Evolutionary conservation across 1,140 invertebrate species (phyloP).

Genomic region (Lepidostoma basale): DNA sequence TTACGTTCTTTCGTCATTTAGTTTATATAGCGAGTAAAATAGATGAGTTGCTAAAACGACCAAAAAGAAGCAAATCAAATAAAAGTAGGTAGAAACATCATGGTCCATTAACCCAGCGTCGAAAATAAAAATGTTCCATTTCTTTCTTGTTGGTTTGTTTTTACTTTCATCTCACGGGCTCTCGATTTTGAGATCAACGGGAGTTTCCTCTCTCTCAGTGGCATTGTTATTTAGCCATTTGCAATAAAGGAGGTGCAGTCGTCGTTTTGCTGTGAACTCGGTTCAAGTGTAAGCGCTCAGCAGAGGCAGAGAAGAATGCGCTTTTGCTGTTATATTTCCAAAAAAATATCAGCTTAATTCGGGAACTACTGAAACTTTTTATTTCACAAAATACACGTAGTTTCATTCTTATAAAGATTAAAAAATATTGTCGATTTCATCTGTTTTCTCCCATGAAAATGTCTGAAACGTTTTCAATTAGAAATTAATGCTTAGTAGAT

Average conservation of each 20-base stretch:
- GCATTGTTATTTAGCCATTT: slow-evolving; percentile 20
- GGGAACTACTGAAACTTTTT: background rate
- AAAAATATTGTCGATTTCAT: background rate
- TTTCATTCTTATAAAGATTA: background rate
- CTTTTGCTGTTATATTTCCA: too few species aligned
- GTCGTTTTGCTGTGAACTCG: background rate
- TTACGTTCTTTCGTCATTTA: slow-evolving; percentile 1
- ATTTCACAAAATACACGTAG: background rate
- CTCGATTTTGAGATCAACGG: slow-evolving; percentile 7
- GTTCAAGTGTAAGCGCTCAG: background rate
- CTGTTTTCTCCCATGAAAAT: background rate
- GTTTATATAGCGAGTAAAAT: slow-evolving; percentile 45
- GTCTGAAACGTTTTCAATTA: too few species aligned
- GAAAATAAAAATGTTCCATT: slow-evolving; percentile 40
- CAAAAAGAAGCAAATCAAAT: slow-evolving; percentile 37
- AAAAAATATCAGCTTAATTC: too few species aligned
- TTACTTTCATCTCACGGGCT: slow-evolving; percentile 18
- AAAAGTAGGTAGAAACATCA: slow-evolving; percentile 41
- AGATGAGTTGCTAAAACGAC: slow-evolving; percentile 43
- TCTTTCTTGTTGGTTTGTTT: slow-evolving; percentile 25
- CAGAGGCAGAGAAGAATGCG: too few species aligned
- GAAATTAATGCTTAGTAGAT: too few species aligned
- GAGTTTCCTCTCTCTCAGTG: slow-evolving; percentile 5
- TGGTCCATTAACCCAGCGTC: slow-evolving; percentile 44
- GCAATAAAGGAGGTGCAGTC: background rate